Base-by-base conservation (phyloP, 1,140 invertebrate genomes). In the Papilio dardanus region DNA sequence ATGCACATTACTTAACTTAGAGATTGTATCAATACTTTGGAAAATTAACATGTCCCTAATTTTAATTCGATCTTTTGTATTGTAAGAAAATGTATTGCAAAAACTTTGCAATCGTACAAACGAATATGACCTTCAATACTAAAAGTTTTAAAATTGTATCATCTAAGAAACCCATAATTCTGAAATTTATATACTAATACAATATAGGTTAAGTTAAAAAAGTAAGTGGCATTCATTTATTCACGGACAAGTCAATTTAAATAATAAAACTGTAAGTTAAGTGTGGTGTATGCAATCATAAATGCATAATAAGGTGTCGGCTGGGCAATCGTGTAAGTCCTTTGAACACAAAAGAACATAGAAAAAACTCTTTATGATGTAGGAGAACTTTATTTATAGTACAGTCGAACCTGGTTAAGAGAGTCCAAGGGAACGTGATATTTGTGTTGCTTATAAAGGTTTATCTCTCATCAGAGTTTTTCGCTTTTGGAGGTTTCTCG, bases 191-290 rank as follows among this genome's bases (percentile, higher is more conserved):
- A 21, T 21, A 12, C 1, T 28, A 24, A 54, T 2, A 54, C 2
- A 10, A 54, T 10, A 54, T 54, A 24, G 19, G 50, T 54, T 54
- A 24, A 54, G 50, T 28, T 28, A 10, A 24, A 54, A 24, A 24
- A 54, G 12, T 28, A 33, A 66, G 4, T 31, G 31, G 31, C 21
- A 28, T 62, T 30, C 16, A 16, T 33, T 31, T 68, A 33, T 31
- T 68, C 66, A 40, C 66, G 66, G 33, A 69, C 67, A 69, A 35
- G 35, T 37, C 31, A 69, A 69, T 69, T 69, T 69, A 40, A 69
- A 69, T 69, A 35, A 5, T 69, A 40, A 69, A 69, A 69, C 33
- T 28, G 54, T 28, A 62, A 62, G 67, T 40, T 42, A 69, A 69
- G 35, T 69, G 67, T 40, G 16, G 65, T 67, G 31, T 35, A 33